Evolutionary conservation across 1,140 invertebrate species (phyloP).

Genomic region (Lithobius niger): DNA sequence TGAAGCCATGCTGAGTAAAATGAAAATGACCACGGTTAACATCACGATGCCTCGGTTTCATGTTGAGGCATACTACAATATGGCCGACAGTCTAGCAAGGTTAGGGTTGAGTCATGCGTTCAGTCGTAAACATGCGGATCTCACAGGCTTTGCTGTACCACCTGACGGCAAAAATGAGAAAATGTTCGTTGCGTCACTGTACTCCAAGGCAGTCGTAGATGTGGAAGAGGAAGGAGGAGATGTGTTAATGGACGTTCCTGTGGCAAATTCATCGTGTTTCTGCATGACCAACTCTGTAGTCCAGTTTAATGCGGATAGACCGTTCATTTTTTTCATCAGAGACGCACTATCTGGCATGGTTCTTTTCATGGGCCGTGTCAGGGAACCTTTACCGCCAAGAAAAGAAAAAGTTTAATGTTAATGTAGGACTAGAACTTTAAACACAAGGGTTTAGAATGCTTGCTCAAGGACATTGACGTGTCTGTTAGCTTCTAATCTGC

Average conservation of each 20-base stretch:
- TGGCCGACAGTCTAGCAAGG: background rate
- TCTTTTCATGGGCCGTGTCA: constrained; percentile 48
- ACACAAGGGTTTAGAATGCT: too few relatives aligned
- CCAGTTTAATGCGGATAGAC: constrained; percentile 45
- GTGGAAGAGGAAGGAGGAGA: background rate
- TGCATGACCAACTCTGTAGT: constrained; percentile 11
- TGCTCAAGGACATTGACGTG: too few relatives aligned
- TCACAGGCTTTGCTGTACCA: background rate
- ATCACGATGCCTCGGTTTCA: background rate
- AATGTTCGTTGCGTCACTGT: background rate
- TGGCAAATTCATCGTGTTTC: background rate
- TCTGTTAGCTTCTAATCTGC: too few relatives aligned
- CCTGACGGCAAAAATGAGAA: background rate
- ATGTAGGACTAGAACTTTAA: too few relatives aligned
- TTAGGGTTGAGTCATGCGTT: background rate
- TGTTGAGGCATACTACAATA: background rate
- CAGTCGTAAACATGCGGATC: background rate
- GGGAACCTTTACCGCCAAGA: constrained; percentile 21
- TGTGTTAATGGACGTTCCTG: background rate
- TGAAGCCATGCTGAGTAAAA: background rate
- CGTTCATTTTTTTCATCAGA: constrained; percentile 55
- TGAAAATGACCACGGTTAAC: background rate
- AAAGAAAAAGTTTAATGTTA: too few relatives aligned
- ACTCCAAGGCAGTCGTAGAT: background rate
- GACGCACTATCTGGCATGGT: constrained; percentile 42